Base-by-base conservation (phyloP, 92 coral and sea anemone species). In the Phenganax stokvisi region DNA sequence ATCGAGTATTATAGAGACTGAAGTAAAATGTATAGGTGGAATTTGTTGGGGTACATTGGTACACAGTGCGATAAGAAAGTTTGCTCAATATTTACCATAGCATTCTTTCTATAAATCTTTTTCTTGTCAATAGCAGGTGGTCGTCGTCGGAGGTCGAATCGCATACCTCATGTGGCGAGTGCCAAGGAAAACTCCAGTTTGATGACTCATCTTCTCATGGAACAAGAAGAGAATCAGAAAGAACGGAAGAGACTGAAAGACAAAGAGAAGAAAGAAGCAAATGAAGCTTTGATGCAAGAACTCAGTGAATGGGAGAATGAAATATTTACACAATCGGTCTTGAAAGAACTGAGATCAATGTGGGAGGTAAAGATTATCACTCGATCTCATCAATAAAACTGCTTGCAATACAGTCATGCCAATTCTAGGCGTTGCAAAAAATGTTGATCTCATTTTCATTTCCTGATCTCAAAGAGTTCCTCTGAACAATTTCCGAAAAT, bases 181-280 rank as follows among this genome's bases (percentile, higher is more conserved):
- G 92, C 92, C 6, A 92, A 96, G 67, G 87, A 87, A 80, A 76
- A 87, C 13, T 86, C 96, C 10, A 89, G 96, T 6, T 86, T 96
- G 64, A 92, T 96, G 6, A 96, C 86, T 3, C 99, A 86, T 56
- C 86, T 96, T 51, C 88, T 90, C 73, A 86, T 96, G 56, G 91
- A 89, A 58, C 96, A 96, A 82, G 97, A 96, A 75, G 80, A 89
- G 29, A 89, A 82, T 65, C 96, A 96, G 69, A 90, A 89, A 10
- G 99, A 96, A 67, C 84, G 90, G 20, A 87, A 94, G 17, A 87
- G 92, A 60, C 86, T 85, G 56, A 90, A 93, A 44, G 99, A 96
- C 70, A 96, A 96, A 75, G 99, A 92, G 69, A 92, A 90, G 82
- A 92, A 87, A 74, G 99, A 92, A 62, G 99, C 99, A 6, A 96